Percentiles rank a stretch among this genome's conserved stretches.
phyloP scores from a whole-genome alignment of 2,797 vertebrate genomes.

The Lindbergichthys nudifrons region DNA sequence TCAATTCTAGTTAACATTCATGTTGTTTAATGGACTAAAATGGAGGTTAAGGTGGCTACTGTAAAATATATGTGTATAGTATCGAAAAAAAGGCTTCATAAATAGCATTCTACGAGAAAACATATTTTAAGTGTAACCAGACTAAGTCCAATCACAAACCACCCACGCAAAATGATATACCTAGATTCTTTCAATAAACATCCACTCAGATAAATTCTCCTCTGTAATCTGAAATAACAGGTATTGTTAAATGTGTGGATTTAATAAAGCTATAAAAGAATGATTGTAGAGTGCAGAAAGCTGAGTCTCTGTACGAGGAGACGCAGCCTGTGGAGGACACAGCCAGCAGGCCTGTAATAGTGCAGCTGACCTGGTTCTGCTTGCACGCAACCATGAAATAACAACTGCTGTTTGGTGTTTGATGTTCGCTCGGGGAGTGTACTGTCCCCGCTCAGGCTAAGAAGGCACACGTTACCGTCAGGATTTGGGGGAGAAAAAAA shows the following conservation, averaged over 20 bases:
- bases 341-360: slow-evolving; percentile 75
- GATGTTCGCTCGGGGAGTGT: slow-evolving; percentile 71
- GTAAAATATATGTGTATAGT: neutral
- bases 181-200: neutral
- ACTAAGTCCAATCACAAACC: slow-evolving; percentile 12
- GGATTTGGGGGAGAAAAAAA: slow-evolving; percentile 28
- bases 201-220: neutral
- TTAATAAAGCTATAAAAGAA: slow-evolving; percentile 14
- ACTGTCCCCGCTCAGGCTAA: slow-evolving; percentile 57
- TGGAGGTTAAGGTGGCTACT: neutral
- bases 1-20: neutral
- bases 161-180: neutral
- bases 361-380: slow-evolving; percentile 81
- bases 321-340: slow-evolving; percentile 59
- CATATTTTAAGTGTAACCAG: neutral
- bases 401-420: slow-evolving; percentile 77
- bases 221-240: slow-evolving; percentile 27
- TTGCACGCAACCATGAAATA: slow-evolving; percentile 78
- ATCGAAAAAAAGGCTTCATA: slow-evolving; percentile 1
- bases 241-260: slow-evolving; percentile 8
- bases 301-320: slow-evolving; percentile 34
- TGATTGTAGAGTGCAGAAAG: slow-evolving; percentile 1
- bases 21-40: neutral
- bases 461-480: slow-evolving; percentile 55
- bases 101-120: slow-evolving; percentile 1